A percentile compares a stretch with the other conserved stretches of the same genome.
Evolutionary conservation across 2,888 invertebrate species (phyloP).

Genomic region (Lomographa bimaculata): DNA sequence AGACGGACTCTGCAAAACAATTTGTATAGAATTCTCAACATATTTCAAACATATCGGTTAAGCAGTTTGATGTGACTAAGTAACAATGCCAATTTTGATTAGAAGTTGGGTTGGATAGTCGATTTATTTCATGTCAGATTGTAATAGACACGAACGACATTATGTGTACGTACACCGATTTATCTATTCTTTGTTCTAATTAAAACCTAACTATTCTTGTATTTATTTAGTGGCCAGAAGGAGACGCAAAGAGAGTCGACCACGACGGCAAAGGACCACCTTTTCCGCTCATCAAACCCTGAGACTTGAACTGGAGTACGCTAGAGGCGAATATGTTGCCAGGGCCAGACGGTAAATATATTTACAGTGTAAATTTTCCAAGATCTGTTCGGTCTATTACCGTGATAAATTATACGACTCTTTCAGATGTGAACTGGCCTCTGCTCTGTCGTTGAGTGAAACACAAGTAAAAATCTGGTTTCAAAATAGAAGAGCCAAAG

Average conservation of each 20-base stretch:
- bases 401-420: not conserved
- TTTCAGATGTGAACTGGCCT: slow-evolving; percentile 94
- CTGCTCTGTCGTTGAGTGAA: slow-evolving; percentile 95
- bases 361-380: no score
- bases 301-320: slow-evolving; percentile 95
- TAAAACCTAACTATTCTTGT: not conserved
- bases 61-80: no score
- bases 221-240: slow-evolving; percentile 89
- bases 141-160: no score
- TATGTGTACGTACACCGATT: no score
- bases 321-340: slow-evolving; percentile 96
- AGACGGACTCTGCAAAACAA: no score
- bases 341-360: slow-evolving; percentile 89
- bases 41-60: no score
- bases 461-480: slow-evolving; percentile 99
- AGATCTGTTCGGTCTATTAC: no score
- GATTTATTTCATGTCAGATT: no score
- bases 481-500: slow-evolving; percentile 97
- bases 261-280: slow-evolving; percentile 95
- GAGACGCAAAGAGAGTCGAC: slow-evolving; percentile 93
- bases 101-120: no score
- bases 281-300: slow-evolving; percentile 97
- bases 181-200: no score
- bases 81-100: no score
- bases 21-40: no score